Conservation (phyloP, 2,888 invertebrate genomes). For the Iphiclides podalirius region DNA sequence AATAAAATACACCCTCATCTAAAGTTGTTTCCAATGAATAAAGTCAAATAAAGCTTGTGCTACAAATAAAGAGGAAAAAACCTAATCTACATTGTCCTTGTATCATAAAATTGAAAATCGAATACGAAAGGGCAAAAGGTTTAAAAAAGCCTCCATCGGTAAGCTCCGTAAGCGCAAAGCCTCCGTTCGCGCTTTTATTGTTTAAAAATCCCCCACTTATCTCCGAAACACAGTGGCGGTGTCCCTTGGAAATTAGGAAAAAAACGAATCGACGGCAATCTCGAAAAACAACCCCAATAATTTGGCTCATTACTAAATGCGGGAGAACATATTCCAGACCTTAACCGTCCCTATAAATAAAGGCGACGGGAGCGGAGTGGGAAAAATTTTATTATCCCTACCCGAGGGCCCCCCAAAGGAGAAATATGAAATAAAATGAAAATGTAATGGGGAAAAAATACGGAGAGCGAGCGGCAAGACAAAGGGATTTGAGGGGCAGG, state of each 20-base stretch:
- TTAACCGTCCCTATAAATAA: constrained; percentile 75
- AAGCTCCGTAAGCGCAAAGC: constrained; percentile 32
- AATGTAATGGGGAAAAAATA: constrained; percentile 80
- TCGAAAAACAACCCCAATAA: constrained; percentile 73
- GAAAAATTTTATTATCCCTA: constrained; percentile 76
- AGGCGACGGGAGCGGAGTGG: constrained; percentile 62
- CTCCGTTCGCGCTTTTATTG: constrained; percentile 31
- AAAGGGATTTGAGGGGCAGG: constrained; percentile 59
- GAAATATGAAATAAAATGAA: constrained; percentile 81
- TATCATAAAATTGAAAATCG: not conserved
- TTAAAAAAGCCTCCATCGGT: constrained; percentile 22
- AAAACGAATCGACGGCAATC: constrained; percentile 52
- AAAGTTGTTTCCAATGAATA: too few species aligned
- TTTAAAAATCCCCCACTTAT: constrained; percentile 52
- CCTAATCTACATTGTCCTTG: too few species aligned
- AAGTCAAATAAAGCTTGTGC: too few species aligned
- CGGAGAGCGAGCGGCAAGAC: constrained; percentile 68
- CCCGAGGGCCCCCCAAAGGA: constrained; percentile 54
- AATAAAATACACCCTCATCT: too few species aligned
- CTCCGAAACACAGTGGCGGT: constrained; percentile 50
- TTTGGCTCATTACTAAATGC: constrained; percentile 75
- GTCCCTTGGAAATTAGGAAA: constrained; percentile 32
- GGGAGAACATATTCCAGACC: constrained; percentile 74
- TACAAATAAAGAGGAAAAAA: too few species aligned
- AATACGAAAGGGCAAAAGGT: constrained; percentile 17